Evolutionary conservation across 2,113 vertebrate species (phyloP), one percentile per base, ranked within the genome.

Genomic region (Calonectris borealis): DNA sequence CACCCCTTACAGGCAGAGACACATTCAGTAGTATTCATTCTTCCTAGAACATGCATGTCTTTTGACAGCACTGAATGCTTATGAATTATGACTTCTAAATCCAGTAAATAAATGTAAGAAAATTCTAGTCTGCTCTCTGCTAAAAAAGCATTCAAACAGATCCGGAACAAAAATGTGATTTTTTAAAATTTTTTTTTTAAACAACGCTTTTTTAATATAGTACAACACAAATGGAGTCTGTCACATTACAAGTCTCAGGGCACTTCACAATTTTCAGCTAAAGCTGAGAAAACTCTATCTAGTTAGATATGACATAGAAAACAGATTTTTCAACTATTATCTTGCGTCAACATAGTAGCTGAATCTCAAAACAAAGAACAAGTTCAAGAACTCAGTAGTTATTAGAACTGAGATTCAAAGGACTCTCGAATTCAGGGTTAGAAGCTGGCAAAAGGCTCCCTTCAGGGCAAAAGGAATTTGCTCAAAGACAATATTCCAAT

Each of bases 201-300:
- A 46, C 54, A 77, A 62, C 36, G 20, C 29, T 96, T 61, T 52
- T 93, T 90, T 90, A 91, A 87, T 93, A 81, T 55, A 95, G 81
- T 76, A 83, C 66, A 87, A 72, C 75, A 80, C 71, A 96, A 96
- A 92, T 44, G 75, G 71, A 93, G 79, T 94, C 93, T 96, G 86
- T 89, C 91, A 96, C 72, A 62, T 95, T 93, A 44, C 65, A 83
- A 94, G 44, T 82, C 70, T 81, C 84, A 85, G 79, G 70, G 78
- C 86, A 72, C 36, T 79, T 91, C 66, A 87, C 65, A 83, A 90
- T 85, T 71, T 93, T 79, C 84, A 93, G 64, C 58, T 90, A 87
- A 92, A 93, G 83, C 89, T 91, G 89, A 93, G 73, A 95, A 93
- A 91, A 84, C 32, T 78, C n/a, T 70, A 32, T 71, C 61, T 82